Evolutionary conservation across 2,888 invertebrate species (phyloP).

Genomic region (Chrysodeixis includens): DNA sequence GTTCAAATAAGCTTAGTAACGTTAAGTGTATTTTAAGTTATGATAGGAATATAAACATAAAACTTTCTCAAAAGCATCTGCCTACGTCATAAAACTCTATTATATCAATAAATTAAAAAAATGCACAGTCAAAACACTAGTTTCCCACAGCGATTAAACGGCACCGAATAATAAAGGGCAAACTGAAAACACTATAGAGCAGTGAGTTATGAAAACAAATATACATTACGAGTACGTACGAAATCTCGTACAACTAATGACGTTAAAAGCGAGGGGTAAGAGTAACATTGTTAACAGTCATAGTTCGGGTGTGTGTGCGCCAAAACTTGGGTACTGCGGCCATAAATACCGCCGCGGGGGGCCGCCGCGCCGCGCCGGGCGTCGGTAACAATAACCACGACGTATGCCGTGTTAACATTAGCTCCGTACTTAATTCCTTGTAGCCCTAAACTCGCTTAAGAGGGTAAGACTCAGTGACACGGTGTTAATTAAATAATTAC

Average conservation of each 20-base stretch:
- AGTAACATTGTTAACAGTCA: slow-evolving; percentile 86
- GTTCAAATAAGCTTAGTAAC: slow-evolving; percentile 50
- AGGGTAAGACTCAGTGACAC: slow-evolving; percentile 85
- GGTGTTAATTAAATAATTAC: slow-evolving; percentile 89
- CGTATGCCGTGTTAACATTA: slow-evolving; percentile 88
- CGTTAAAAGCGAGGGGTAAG: slow-evolving; percentile 86
- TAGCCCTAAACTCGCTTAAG: slow-evolving; percentile 87
- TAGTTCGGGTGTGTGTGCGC: slow-evolving; percentile 86
- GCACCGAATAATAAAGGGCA: slow-evolving; percentile 73
- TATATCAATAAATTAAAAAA: slow-evolving; percentile 75
- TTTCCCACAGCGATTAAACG: slow-evolving; percentile 86
- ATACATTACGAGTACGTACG: slow-evolving; percentile 84
- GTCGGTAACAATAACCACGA: slow-evolving; percentile 80
- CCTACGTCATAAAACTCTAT: slow-evolving; percentile 72
- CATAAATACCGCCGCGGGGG: slow-evolving; percentile 87
- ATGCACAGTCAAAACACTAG: slow-evolving; percentile 75
- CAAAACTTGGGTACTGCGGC: slow-evolving; percentile 83
- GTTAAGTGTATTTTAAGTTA: slow-evolving; percentile 49
- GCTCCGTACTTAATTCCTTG: slow-evolving; percentile 87
- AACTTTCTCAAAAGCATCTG: slow-evolving; percentile 61
- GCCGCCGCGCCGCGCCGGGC: slow-evolving; percentile 63
- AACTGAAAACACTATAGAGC: slow-evolving; percentile 77
- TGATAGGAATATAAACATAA: slow-evolving; percentile 35
- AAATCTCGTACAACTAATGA: slow-evolving; percentile 88
- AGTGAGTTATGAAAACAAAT: slow-evolving; percentile 87